Percentiles rank a stretch among this genome's conserved stretches.
Conservation (phyloP, 2,113 vertebrate species). For the Myrmophylax atrothorax region DNA sequence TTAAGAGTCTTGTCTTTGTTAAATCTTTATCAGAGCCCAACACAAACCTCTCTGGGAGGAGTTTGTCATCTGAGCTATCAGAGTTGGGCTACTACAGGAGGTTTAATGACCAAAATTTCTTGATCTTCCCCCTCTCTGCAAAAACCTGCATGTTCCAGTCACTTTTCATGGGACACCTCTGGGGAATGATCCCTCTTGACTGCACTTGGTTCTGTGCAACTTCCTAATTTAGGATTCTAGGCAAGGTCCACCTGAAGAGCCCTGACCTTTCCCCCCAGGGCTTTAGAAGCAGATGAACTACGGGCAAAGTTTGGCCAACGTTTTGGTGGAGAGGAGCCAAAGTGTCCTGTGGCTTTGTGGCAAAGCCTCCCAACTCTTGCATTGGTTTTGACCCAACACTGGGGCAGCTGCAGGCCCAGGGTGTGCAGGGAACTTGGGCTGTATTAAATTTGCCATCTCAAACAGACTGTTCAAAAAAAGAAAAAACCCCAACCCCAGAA, state of each 20-base stretch:
- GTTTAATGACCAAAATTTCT: neutral
- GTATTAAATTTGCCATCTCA: neutral
- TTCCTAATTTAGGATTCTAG: neutral
- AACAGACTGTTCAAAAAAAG: neutral
- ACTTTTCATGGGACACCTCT: neutral
- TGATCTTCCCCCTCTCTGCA: neutral
- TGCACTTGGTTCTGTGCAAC: accelerated
- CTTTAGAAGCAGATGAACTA: neutral
- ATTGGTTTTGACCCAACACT: neutral
- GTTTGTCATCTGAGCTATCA: neutral
- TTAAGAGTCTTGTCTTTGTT: no score
- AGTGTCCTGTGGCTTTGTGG: neutral
- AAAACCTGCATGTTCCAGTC: accelerated
- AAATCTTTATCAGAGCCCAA: neutral
- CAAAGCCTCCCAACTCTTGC: neutral
- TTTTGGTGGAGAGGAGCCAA: neutral
- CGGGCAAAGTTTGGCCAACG: neutral
- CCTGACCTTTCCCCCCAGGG: neutral
- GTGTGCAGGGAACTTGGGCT: neutral
- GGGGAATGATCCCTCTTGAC: neutral
- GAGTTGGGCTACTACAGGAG: neutral
- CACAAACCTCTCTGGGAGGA: neutral
- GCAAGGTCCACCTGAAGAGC: neutral
- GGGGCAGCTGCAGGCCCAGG: neutral
- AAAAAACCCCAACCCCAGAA: neutral